Evolutionary conservation across 2,888 invertebrate species (phyloP), one percentile per base, ranked within the genome.

Genomic region (Mythimna lalbum): DNA sequence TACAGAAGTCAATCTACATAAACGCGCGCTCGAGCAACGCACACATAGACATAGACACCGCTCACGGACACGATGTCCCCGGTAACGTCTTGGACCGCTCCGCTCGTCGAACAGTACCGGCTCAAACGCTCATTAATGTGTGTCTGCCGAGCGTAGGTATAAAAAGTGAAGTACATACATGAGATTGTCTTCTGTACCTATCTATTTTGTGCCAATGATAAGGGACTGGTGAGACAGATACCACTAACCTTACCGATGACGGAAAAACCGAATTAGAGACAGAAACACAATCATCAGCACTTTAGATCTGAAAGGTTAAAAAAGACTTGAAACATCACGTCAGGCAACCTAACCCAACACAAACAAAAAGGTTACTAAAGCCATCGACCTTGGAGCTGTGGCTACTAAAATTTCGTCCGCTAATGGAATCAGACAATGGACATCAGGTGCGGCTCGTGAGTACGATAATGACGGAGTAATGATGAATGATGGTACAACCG

Each of bases 341-440:
- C 36, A 70, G 19, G 21, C 21, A 59, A 31, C 27, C 12, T 21
- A 27, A 53, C n/a, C 49, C 50, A 21, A 53, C 19, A 39, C 0
- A 21, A 33, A 12, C 9, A 53, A 36, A 66, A 69, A 61, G 39
- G 60, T 61, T 52, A 14, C n/a, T 61, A 61, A 70, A 57, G 67
- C 39, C 43, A 55, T 36, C 52, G 66, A 77, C 70, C 78, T 77
- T 50, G 53, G 21, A n/a, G 36, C 49, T 57, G 12, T 0, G 27
- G 61, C 27, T 31, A 63, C 53, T n/a, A 19, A 59, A 65, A 33
- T 65, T 71, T 52, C 49, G 60, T 27, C 31, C 21, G n/a, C 63
- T 78, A 81, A 78, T 78, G 73, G 72, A 53, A 39, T 36, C 49
- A 43, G 56, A 79, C 67, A 77, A 77, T 71, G 62, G 50, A 31